phyloP scores from a whole-genome alignment of 2,888 invertebrate species.

The Pachycephus smyrnensis region DNA sequence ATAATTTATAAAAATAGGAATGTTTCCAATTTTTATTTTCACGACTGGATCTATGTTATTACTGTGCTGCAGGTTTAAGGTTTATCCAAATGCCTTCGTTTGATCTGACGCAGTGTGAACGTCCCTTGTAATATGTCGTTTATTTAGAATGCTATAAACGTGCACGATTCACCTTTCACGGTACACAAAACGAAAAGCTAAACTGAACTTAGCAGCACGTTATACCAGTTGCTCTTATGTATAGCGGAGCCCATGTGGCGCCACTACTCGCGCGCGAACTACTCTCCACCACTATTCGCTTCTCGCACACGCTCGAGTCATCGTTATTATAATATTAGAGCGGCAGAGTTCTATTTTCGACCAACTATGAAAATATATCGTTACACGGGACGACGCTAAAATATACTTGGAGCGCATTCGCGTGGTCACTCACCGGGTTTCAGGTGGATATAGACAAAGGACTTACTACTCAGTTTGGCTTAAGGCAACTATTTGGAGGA shows the following conservation, averaged over 20 bases:
- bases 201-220: slow-evolving; percentile 14
- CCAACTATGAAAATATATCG: slow-evolving; percentile 58
- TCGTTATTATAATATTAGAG: slow-evolving; percentile 59
- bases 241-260: slow-evolving; percentile 1
- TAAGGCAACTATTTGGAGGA: background rate
- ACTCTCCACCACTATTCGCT: background rate
- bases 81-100: background rate
- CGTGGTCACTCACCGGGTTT: slow-evolving; percentile 31
- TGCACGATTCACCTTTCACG: background rate
- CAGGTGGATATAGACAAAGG: background rate
- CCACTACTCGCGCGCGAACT: slow-evolving; percentile 2
- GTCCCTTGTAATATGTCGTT: background rate
- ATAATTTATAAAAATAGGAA: background rate
- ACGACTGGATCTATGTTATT: background rate
- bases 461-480: background rate
- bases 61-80: background rate
- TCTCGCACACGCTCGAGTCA: slow-evolving; percentile 22
- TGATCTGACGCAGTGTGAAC: background rate
- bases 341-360: slow-evolving; percentile 60
- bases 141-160: background rate
- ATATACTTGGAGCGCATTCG: slow-evolving; percentile 42
- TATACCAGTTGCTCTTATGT: slow-evolving; percentile 22
- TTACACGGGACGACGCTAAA: slow-evolving; percentile 17
- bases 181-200: background rate
- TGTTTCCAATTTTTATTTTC: background rate